These are phyloP conservation scores for Brachionus calyciflorus DNA, from an alignment of 1,140 invertebrate species.

Conservation along the genomic window DNA sequence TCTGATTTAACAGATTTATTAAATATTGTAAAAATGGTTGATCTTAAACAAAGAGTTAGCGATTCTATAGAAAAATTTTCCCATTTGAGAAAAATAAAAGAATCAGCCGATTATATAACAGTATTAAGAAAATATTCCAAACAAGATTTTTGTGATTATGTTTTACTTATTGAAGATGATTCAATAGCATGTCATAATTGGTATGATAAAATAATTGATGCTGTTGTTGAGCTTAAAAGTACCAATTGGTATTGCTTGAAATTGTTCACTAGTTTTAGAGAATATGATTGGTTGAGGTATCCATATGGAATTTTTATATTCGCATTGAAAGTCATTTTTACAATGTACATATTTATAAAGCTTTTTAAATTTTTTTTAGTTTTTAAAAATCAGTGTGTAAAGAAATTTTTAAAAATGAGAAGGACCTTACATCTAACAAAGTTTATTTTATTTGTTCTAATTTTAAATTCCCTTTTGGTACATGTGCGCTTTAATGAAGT, in stretches of 20 bases:
- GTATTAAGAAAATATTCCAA: slow-evolving; percentile 6
- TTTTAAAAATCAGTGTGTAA: not conserved
- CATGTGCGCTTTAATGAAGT: not conserved
- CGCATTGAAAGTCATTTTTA: not conserved
- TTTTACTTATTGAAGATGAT: slow-evolving; percentile 32
- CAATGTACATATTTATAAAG: not conserved
- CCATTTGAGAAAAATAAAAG: slow-evolving; percentile 10
- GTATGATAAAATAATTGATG: slow-evolving; percentile 17
- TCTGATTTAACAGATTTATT: not conserved
- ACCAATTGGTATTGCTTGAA: slow-evolving; percentile 39
- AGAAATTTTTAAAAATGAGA: not conserved
- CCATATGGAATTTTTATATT: not conserved
- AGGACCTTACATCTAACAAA: not conserved
- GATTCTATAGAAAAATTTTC: not conserved
- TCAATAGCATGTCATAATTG: slow-evolving; percentile 22
- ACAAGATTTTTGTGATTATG: not conserved
- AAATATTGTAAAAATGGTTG: slow-evolving; percentile 4
- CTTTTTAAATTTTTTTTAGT: not conserved
- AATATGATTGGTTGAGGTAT: slow-evolving; percentile 22
- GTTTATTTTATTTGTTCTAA: not conserved
- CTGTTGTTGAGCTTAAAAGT: not conserved
- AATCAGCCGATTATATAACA: slow-evolving; percentile 40
- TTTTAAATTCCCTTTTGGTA: not conserved
- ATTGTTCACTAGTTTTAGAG: slow-evolving; percentile 43
- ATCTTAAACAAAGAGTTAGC: slow-evolving; percentile 33